Conservation (phyloP, 2,888 invertebrate species). For the Melanostoma mellinum region DNA sequence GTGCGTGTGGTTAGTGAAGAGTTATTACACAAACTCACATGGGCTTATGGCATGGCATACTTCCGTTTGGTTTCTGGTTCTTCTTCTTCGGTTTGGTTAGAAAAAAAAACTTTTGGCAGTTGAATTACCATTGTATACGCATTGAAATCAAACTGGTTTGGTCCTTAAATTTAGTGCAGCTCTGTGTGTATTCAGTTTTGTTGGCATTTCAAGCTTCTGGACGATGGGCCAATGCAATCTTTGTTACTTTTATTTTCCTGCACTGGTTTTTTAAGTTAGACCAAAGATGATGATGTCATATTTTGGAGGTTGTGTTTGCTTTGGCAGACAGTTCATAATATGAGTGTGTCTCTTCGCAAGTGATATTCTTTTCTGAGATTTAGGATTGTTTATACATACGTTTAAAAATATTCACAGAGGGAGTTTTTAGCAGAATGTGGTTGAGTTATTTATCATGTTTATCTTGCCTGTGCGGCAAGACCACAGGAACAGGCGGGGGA, state of each 20-base stretch:
- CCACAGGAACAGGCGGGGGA: constrained; percentile 3
- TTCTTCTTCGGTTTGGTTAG: constrained; percentile 11
- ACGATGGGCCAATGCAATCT: neutral
- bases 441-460: constrained; percentile 27
- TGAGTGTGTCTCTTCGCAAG: constrained; percentile 7
- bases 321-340: constrained; percentile 22
- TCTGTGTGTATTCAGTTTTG: neutral
- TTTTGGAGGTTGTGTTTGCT: constrained; percentile 38
- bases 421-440: constrained; percentile 10
- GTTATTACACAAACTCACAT: constrained; percentile 19
- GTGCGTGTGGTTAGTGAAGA: constrained; percentile 49
- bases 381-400: constrained; percentile 21
- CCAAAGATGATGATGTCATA: constrained; percentile 60
- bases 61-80: constrained; percentile 47
- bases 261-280: constrained; percentile 17
- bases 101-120: neutral
- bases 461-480: constrained; percentile 16
- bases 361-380: constrained; percentile 21
- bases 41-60: constrained; percentile 61
- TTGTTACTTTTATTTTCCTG: constrained; percentile 20
- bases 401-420: neutral
- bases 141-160: constrained; percentile 25
- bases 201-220: neutral
- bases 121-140: neutral
- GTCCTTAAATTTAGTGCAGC: constrained; percentile 17